A percentile compares a stretch with the other conserved stretches of the same genome.
Evolutionary conservation across 2,888 invertebrate species (phyloP).

Genomic region (Drosophila villosipedis): DNA sequence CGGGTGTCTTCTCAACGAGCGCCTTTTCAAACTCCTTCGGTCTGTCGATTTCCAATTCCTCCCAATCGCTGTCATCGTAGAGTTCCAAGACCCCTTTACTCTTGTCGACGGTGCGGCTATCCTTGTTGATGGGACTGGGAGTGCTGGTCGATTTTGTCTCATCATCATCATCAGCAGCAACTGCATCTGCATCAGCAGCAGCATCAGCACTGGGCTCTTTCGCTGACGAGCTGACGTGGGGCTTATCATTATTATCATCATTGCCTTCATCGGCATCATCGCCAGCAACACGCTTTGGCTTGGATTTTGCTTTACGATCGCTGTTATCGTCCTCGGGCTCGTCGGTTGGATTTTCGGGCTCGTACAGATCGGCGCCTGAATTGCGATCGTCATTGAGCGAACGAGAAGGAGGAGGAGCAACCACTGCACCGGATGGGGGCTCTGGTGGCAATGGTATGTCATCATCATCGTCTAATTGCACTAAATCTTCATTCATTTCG

Average conservation of each 20-base stretch:
- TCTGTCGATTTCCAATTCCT: conserved; percentile 83
- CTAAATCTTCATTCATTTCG: conserved; percentile 85
- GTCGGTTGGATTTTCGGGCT: conserved; percentile 84
- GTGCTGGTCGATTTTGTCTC: conserved; percentile 50
- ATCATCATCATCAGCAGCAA: conserved; percentile 41
- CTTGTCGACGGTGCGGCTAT: conserved; percentile 55
- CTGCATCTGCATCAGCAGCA: conserved; percentile 1
- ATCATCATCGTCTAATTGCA: conserved; percentile 85
- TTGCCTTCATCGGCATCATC: not conserved
- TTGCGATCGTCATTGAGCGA: conserved; percentile 28
- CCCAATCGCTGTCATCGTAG: conserved; percentile 87
- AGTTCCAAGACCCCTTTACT: conserved; percentile 86
- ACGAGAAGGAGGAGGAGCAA: not conserved
- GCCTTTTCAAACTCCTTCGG: conserved; percentile 74
- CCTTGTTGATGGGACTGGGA: conserved; percentile 65
- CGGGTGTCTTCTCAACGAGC: conserved; percentile 84
- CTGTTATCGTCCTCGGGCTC: conserved; percentile 45
- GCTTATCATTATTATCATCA: conserved; percentile 34
- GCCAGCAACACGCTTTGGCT: conserved; percentile 2
- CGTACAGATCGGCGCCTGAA: conserved; percentile 77
- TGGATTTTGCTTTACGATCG: conserved; percentile 30
- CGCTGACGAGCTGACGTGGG: not conserved
- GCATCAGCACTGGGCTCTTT: conserved; percentile 27
- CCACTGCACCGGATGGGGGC: conserved; percentile 51
- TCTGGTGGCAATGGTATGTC: conserved; percentile 83